These are phyloP conservation scores for chimpanzee (Pan troglodytes) DNA, from an alignment of 2,113 vertebrate genomes.

Conservation along the genomic window NHGRI_mPanTro3-v2.1_pri NC_072403.2:119892001-119892500, in stretches of 20 bases:
- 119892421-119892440: neutral
- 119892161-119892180: neutral
- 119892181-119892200: neutral
- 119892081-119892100: too few species aligned
- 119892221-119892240: neutral
- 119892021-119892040: too few species aligned
- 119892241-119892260: neutral
- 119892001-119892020: too few species aligned
- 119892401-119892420: neutral
- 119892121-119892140: neutral
- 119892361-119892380: neutral
- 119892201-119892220: neutral
- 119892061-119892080: too few species aligned
- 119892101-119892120: too few species aligned
- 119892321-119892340: neutral
- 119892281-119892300: neutral
- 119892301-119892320: neutral
- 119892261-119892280: neutral
- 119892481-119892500: neutral
- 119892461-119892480: neutral
- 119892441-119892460: neutral
- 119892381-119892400: neutral
- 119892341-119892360: neutral
- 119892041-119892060: too few species aligned
- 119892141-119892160: neutral